Evolutionary conservation across 2,113 vertebrate species (phyloP), one percentile per base, ranked within the genome.

Genomic region (Raja brachyura): DNA sequence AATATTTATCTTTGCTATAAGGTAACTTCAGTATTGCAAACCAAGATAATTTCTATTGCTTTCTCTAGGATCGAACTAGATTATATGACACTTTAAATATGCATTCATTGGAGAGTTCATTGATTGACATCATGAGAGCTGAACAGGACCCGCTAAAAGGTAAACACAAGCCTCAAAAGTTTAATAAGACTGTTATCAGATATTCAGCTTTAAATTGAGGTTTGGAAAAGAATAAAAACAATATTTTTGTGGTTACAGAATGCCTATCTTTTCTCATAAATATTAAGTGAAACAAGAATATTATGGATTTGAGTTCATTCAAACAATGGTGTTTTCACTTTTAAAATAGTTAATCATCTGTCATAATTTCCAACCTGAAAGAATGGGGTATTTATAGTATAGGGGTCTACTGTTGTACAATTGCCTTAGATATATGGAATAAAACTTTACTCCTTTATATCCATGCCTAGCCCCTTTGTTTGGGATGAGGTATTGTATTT

Each of bases 121-220:
- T 99, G 96, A 99, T 99, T 96, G 99, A 99, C 97, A 99, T 99
- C 96, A 99, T 99, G 99, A 98, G 98, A 96, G 99, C 99, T 95
- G 99, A 99, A 96, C 99, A 98, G 95, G 99, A 99, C 96, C 99
- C 98, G 93, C 97, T 99, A 96, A 99, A 99, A 99, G 99, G 99
- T 99, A 98, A 96, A 31, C 63, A 28, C 20, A 56, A 83, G 20
- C 79, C 22, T 83, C 48, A 20, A 81, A 39, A 81, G 5, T 85
- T 8, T 85, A 28, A 4, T 56, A 25, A 22, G 56, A 22, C 9
- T 83, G 20, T 83, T 25, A 25, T n/a, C 56, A 5, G 48, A 9
- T 48, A 61, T 88, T 88, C 59, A n/a, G 14, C 94, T 97, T 95
- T 94, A 94, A 86, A 93, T 77, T 94, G 78, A 93, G 0, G 6